Evolutionary conservation across 2,888 invertebrate species (phyloP).

Genomic region (Schizotus pectinicornis): DNA sequence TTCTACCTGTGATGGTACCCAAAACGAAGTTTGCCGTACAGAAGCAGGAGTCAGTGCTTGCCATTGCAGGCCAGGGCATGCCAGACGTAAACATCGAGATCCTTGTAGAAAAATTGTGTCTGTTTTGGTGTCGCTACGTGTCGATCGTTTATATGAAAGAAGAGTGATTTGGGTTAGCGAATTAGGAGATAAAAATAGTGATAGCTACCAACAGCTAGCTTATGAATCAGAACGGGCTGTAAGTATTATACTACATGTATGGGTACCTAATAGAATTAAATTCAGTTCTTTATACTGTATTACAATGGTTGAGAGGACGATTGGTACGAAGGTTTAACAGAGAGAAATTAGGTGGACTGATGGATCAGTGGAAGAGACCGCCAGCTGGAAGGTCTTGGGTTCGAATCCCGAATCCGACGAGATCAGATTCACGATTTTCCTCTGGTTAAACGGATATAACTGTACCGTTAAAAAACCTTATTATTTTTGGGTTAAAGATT

Average conservation of each 20-base stretch:
- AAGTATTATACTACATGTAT: no score
- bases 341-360: no score
- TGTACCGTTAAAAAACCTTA: no score
- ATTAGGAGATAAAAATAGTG: constrained; percentile 76
- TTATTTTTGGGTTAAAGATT: no score
- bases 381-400: no score
- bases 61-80: constrained; percentile 82
- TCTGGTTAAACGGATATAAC: no score
- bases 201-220: constrained; percentile 80
- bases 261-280: no score
- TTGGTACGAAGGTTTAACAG: no score
- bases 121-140: constrained; percentile 77
- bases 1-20: constrained; percentile 85
- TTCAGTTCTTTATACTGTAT: background rate
- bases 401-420: no score
- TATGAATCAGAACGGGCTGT: constrained; percentile 89
- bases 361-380: no score
- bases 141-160: constrained; percentile 83
- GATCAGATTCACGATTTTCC: no score
- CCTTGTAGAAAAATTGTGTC: constrained; percentile 81
- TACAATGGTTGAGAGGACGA: background rate
- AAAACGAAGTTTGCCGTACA: constrained; percentile 87
- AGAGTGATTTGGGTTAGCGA: constrained; percentile 79
- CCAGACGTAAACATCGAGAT: constrained; percentile 73
- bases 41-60: constrained; percentile 88